These are phyloP conservation scores for Rhopilema esculentum DNA, from an alignment of 30 jellyfish, hydroid and myxozoan genomes.

Conservation along the genomic window DNA sequence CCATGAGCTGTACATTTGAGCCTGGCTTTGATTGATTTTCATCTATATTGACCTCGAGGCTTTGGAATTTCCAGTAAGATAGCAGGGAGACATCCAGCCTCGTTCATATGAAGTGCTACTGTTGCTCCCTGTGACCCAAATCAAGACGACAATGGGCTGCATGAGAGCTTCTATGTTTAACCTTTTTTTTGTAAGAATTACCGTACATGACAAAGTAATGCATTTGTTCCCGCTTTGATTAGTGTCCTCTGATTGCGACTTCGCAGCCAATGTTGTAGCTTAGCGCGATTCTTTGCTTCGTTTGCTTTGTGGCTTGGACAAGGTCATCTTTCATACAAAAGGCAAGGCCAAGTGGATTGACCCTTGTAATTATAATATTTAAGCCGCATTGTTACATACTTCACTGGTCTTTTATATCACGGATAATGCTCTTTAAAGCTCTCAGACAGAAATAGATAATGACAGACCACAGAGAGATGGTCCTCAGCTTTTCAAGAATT, in stretches of 20 bases:
- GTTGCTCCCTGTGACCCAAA: too few species aligned
- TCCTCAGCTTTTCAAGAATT: conserved; percentile 46
- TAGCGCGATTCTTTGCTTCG: conserved; percentile 48
- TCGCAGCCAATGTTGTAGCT: conserved; percentile 18
- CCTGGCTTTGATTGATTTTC: not conserved
- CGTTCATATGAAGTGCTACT: not conserved
- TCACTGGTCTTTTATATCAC: conserved; percentile 66
- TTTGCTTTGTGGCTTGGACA: conserved; percentile 64
- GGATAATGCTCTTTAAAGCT: conserved; percentile 76
- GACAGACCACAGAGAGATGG: conserved; percentile 71
- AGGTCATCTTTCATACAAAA: conserved; percentile 68
- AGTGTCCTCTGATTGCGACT: not conserved
- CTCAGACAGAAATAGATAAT: conserved; percentile 83
- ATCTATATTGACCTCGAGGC: not conserved
- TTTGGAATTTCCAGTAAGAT: not conserved
- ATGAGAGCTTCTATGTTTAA: too few species aligned
- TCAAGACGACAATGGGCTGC: too few species aligned
- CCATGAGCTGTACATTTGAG: not conserved
- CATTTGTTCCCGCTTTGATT: not conserved
- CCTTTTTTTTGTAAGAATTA: too few species aligned
- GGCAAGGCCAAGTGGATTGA: conserved; percentile 80
- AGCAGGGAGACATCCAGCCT: not conserved
- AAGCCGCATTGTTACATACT: conserved; percentile 72
- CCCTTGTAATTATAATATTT: conserved; percentile 72
- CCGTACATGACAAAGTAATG: too few species aligned